A percentile compares a stretch with the other conserved stretches of the same genome.
Evolutionary conservation across 2,113 vertebrate species (phyloP).

Genomic region (Alouatta palliata): DNA sequence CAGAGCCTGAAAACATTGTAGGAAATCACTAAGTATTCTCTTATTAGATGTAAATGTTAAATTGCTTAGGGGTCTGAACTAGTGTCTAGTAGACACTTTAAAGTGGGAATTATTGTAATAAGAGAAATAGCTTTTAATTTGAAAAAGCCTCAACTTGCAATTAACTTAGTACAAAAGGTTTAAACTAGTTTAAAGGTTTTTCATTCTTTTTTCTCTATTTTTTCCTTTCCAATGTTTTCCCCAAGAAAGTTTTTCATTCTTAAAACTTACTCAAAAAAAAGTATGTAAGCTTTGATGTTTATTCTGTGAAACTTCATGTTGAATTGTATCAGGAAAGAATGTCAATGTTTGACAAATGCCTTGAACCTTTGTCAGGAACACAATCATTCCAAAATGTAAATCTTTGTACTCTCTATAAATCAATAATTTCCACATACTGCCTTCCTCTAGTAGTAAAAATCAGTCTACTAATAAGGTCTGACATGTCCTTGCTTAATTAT

Average conservation of each 20-base stretch:
- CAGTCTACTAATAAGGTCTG: slow-evolving; percentile 47
- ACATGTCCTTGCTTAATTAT: slow-evolving; percentile 65
- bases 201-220: background rate
- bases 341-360: background rate
- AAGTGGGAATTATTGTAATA: slow-evolving; percentile 52
- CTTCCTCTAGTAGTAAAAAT: slow-evolving; percentile 61
- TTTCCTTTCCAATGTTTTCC: no score
- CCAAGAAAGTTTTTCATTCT: background rate
- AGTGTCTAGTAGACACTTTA: slow-evolving; percentile 1
- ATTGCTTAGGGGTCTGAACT: slow-evolving; percentile 20
- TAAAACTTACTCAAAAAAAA: background rate
- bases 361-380: slow-evolving; percentile 6
- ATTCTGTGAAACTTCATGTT: background rate
- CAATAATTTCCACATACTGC: background rate
- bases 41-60: background rate
- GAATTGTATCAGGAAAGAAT: slow-evolving; percentile 21
- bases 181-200: slow-evolving; percentile 8
- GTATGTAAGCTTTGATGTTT: background rate
- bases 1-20: background rate
- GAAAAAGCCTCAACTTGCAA: background rate
- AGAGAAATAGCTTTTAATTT: slow-evolving; percentile 46
- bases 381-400: slow-evolving; percentile 18
- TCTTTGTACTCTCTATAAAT: slow-evolving; percentile 19
- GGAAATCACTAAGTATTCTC: background rate
- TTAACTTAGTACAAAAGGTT: slow-evolving; percentile 24